Percentiles rank a stretch among this genome's conserved stretches.
These are phyloP conservation scores for Platorchestia sp. DNA, from an alignment of 1,140 invertebrate genomes.

Conservation along the genomic window DNA sequence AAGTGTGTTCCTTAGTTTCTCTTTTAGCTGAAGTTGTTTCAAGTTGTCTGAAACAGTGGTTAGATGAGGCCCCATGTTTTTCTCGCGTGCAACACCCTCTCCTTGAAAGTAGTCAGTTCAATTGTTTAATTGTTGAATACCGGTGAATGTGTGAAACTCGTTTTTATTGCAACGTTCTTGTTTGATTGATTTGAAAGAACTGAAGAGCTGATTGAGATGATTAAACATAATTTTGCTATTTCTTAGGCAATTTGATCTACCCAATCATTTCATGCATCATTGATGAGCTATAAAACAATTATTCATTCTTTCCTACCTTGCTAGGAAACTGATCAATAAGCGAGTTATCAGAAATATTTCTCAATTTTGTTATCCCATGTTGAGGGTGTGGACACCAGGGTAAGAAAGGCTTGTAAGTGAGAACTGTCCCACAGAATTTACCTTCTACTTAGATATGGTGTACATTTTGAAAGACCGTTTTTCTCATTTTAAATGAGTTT, in stretches of 20 bases:
- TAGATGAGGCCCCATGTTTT: too few relatives aligned
- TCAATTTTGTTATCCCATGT: background rate
- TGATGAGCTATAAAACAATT: background rate
- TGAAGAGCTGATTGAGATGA: background rate
- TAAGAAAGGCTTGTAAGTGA: background rate
- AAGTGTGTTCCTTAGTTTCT: too few relatives aligned
- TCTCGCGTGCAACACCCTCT: background rate
- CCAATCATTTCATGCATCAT: background rate
- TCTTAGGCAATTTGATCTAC: background rate
- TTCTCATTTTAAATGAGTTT: too few relatives aligned
- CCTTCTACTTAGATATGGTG: background rate
- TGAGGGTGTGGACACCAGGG: background rate
- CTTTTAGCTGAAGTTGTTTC: too few relatives aligned
- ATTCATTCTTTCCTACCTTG: background rate
- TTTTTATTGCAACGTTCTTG: background rate
- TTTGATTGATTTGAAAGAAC: background rate
- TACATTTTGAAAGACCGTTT: background rate
- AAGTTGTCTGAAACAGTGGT: too few relatives aligned
- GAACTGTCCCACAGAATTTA: background rate
- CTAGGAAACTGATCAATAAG: background rate
- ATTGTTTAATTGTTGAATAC: background rate
- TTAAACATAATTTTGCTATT: background rate
- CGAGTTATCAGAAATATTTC: background rate
- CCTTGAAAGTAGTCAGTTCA: background rate
- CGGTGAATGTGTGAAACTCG: background rate